Conservation (phyloP, 2,113 vertebrate species). For the Peromyscus californicus region DNA sequence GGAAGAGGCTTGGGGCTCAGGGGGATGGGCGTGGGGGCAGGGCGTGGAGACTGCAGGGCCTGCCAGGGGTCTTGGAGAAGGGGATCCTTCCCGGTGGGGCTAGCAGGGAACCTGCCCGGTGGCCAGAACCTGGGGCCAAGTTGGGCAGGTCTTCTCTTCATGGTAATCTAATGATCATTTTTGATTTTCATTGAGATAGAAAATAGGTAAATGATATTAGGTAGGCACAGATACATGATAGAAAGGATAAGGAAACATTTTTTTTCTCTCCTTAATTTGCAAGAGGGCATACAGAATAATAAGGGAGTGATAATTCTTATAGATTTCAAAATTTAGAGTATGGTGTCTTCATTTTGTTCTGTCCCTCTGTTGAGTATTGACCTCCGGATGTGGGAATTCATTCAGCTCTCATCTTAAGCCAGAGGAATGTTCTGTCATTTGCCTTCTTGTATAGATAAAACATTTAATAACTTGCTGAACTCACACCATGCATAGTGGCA, state of each 20-base stretch:
- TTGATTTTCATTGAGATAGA: background rate
- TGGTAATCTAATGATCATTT: background rate
- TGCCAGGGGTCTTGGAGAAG: no score
- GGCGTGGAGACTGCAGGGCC: no score
- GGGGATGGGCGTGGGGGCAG: no score
- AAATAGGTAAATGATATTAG: background rate
- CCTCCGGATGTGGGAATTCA: background rate
- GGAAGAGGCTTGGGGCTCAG: no score
- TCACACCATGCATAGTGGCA: background rate
- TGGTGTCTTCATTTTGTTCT: slow-evolving; percentile 18
- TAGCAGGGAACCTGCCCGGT: no score
- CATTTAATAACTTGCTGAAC: background rate
- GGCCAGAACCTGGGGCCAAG: no score
- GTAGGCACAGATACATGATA: background rate
- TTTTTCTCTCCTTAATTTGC: background rate
- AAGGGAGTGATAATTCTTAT: background rate
- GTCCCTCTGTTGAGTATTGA: background rate
- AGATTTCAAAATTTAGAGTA: background rate
- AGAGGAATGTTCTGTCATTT: background rate
- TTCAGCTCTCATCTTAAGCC: background rate
- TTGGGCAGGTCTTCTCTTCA: background rate
- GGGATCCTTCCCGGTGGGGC: no score
- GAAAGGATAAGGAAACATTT: background rate
- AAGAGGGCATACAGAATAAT: background rate
- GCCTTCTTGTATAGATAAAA: slow-evolving; percentile 3